Evolutionary conservation across 1,140 invertebrate species (phyloP).

Genomic region (Asbolus verrucosus): DNA sequence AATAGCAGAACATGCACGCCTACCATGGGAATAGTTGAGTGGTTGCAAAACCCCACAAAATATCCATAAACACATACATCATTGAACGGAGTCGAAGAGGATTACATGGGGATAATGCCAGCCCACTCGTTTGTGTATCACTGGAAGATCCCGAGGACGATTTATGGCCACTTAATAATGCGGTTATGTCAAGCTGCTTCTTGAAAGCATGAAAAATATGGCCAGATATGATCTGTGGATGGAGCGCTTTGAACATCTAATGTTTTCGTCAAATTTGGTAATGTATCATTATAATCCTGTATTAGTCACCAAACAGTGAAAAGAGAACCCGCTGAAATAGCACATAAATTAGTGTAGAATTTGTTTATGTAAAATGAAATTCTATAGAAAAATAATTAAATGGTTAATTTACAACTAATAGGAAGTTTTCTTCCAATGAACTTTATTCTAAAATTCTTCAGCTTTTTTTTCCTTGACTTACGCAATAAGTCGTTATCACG

Average conservation of each 20-base stretch:
- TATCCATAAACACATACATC: conserved; percentile 3
- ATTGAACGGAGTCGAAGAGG: neutral
- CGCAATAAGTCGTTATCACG: too few species aligned
- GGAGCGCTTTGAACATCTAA: neutral
- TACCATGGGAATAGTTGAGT: conserved; percentile 40
- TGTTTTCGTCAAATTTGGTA: neutral
- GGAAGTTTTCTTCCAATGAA: too few species aligned
- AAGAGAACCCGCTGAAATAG: too few species aligned
- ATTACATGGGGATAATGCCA: neutral
- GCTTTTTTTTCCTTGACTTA: too few species aligned
- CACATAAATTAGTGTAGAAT: too few species aligned
- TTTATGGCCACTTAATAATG: conserved; percentile 1
- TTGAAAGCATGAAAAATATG: conserved; percentile 12
- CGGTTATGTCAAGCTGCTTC: neutral
- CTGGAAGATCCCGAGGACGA: neutral
- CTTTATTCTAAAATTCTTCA: too few species aligned
- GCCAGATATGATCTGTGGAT: conserved; percentile 3
- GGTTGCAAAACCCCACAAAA: conserved; percentile 38
- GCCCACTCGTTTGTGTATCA: neutral
- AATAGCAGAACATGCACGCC: conserved; percentile 41
- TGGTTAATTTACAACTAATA: too few species aligned
- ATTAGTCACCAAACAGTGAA: too few species aligned
- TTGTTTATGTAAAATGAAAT: too few species aligned
- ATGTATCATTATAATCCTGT: neutral
- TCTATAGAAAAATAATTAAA: too few species aligned